Base-by-base conservation (phyloP, 2,888 invertebrate species). In the Sinohyriopsis cumingii region DNA sequence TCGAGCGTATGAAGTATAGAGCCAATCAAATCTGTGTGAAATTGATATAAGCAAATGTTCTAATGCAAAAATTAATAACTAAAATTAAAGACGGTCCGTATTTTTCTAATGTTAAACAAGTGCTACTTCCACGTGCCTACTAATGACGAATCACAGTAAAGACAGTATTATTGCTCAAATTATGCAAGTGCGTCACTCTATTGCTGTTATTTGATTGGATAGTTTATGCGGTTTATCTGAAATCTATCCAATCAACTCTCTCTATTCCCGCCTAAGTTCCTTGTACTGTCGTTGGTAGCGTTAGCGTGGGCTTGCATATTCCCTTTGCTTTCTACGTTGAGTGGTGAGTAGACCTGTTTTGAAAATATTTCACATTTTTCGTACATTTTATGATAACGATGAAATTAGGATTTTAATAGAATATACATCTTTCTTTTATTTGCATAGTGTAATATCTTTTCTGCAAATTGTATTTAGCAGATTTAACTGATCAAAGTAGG, bases 211-310 rank as follows among this genome's bases (percentile, higher is more conserved):
- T 63, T 78, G 75, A 87, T 88, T 88, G 87, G 88, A 72, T 71
- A 45, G 70, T 72, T 75, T 80, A 72, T 79, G 80, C 80, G 81
- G 78, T 73, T 77, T 80, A 79, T 82, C 78, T 70, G 74, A 79
- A 75, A 69, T 73, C 62, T 77, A 68, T 72, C 88, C 87, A 88
- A 88, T 88, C 76, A 77, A 65, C 75, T 28, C 24, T 59, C 57
- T 60, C 15, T 22, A 64, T 68, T 72, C 69, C 54, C 55, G 61
- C 68, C 75, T 67, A 62, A 66, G 67, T 73, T 63, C 68, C 72
- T 60, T 69, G 65, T 69, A 69, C 63, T 78, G 75, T 65, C 70
- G 75, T 70, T 75, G 59, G 72, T 64, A 67, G 75, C 65, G 59
- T 24, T 78, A 79, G 81, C 81, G 81, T 81, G 78, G 78, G 79